Percentiles rank a stretch among this genome's conserved stretches.
Evolutionary conservation across 2,888 invertebrate species (phyloP).

Genomic region (Cactoblastis cactorum): DNA sequence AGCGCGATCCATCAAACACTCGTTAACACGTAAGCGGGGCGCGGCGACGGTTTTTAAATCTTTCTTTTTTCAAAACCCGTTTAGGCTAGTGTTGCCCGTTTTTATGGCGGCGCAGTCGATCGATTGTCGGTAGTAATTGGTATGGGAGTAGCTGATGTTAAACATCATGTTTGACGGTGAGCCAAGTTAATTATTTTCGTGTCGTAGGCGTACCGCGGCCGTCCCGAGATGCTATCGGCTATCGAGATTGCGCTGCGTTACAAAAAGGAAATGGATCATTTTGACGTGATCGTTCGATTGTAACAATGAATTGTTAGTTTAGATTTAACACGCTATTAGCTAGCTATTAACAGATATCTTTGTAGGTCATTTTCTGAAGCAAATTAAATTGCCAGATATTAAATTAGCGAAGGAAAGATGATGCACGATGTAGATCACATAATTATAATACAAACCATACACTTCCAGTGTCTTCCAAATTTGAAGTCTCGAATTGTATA

Average conservation of each 20-base stretch:
- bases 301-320: constrained; percentile 50
- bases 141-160: constrained; percentile 75
- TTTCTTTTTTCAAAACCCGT: constrained; percentile 52
- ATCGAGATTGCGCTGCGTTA: constrained; percentile 54
- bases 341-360: constrained; percentile 22
- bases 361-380: not conserved
- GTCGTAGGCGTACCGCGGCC: constrained; percentile 64
- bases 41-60: constrained; percentile 39
- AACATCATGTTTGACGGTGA: constrained; percentile 72
- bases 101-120: constrained; percentile 50
- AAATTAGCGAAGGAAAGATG: not conserved
- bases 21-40: constrained; percentile 64
- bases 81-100: constrained; percentile 58
- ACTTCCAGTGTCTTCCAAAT: not conserved
- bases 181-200: constrained; percentile 75
- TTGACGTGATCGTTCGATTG: constrained; percentile 42
- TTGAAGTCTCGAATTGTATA: too few species aligned
- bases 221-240: constrained; percentile 54
- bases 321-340: constrained; percentile 32
- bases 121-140: constrained; percentile 75
- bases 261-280: constrained; percentile 60
- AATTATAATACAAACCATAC: not conserved
- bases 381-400: not conserved
- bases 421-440: not conserved
- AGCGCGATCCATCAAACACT: constrained; percentile 70